phyloP scores from a whole-genome alignment of 2,888 invertebrate genomes.

The Chrysodeixis includens region DNA sequence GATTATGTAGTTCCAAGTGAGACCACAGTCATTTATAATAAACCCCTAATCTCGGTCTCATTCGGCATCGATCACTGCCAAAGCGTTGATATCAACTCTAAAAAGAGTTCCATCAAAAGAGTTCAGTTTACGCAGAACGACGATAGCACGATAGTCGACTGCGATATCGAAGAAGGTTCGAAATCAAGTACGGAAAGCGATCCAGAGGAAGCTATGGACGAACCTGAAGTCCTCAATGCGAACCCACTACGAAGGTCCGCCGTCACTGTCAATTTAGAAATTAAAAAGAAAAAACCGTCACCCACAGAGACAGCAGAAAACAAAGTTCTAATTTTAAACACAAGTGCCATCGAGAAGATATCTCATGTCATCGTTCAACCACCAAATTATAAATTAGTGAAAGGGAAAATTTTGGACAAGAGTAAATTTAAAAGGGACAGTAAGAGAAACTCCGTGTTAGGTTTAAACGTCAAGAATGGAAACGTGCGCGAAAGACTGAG shows the following conservation, averaged over 20 bases:
- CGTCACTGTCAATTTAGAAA: constrained; percentile 80
- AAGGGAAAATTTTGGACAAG: constrained; percentile 72
- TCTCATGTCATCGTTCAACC: constrained; percentile 85
- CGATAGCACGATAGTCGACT: constrained; percentile 69
- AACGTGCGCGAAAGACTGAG: constrained; percentile 65
- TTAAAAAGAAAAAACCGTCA: constrained; percentile 80
- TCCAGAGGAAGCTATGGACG: constrained; percentile 68
- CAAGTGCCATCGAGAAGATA: constrained; percentile 82
- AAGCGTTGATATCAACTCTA: constrained; percentile 71
- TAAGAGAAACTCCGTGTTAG: constrained; percentile 61
- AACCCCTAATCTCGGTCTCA: constrained; percentile 67
- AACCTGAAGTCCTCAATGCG: constrained; percentile 52
- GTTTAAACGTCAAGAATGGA: constrained; percentile 67
- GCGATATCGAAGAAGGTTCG: constrained; percentile 72
- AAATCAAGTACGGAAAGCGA: constrained; percentile 66
- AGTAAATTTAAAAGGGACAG: constrained; percentile 68
- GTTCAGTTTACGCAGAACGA: constrained; percentile 64
- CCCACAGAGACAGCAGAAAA: constrained; percentile 67
- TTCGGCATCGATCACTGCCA: constrained; percentile 73
- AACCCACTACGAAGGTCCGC: constrained; percentile 68
- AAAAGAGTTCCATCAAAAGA: constrained; percentile 71
- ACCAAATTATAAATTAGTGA: constrained; percentile 85
- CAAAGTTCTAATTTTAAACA: constrained; percentile 87
- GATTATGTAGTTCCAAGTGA: constrained; percentile 47
- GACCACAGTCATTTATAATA: constrained; percentile 62